Evolutionary conservation across 2,888 invertebrate genomes (phyloP).

Genomic region (Pheosia gnoma): DNA sequence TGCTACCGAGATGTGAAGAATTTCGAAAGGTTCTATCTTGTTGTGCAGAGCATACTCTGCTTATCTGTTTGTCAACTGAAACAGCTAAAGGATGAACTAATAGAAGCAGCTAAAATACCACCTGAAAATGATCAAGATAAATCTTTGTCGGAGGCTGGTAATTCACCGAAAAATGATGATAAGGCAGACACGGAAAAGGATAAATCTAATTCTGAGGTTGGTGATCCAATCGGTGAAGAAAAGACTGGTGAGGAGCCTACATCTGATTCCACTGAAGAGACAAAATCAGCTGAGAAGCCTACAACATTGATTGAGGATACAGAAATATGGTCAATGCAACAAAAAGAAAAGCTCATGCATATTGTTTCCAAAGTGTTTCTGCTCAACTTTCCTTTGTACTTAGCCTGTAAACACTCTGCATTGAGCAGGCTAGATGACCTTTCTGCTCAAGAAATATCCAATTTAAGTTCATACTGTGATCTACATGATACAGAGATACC

Average conservation of each 20-base stretch:
- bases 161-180: slow-evolving; percentile 46
- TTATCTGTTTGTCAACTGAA: slow-evolving; percentile 93
- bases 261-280: slow-evolving; percentile 54
- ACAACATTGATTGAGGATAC: slow-evolving; percentile 55
- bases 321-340: slow-evolving; percentile 90
- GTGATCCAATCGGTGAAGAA: slow-evolving; percentile 35
- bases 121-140: slow-evolving; percentile 58
- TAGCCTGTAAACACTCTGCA: slow-evolving; percentile 93
- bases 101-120: slow-evolving; percentile 64
- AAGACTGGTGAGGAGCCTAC: slow-evolving; percentile 36
- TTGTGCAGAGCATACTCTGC: slow-evolving; percentile 94
- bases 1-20: slow-evolving; percentile 96
- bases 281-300: slow-evolving; percentile 43
- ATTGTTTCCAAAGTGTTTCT: slow-evolving; percentile 94
- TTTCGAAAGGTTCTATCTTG: slow-evolving; percentile 94
- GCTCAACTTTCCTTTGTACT: slow-evolving; percentile 94
- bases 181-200: slow-evolving; percentile 54
- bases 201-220: slow-evolving; percentile 10
- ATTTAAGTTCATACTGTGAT: slow-evolving; percentile 93
- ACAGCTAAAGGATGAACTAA: slow-evolving; percentile 85
- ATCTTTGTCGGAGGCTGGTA: slow-evolving; percentile 46
- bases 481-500: slow-evolving; percentile 97
- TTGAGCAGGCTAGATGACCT: slow-evolving; percentile 92
- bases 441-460: slow-evolving; percentile 92
- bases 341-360: slow-evolving; percentile 94